phyloP scores from a whole-genome alignment of 2,113 vertebrate genomes.

The Brienomyrus longianalis region DNA sequence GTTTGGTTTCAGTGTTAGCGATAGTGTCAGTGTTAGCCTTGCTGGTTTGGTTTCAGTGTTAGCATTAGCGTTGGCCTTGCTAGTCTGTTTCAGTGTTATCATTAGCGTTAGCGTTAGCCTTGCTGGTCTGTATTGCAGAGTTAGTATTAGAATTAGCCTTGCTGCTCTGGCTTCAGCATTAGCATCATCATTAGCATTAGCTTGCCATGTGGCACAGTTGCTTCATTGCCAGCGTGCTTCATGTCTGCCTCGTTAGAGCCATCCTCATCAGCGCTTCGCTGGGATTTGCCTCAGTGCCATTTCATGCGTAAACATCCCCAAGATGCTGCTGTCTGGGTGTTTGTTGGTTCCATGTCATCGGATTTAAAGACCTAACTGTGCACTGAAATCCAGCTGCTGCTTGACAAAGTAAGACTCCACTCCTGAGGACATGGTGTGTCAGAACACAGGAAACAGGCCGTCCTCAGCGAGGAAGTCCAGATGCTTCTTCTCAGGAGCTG shows the following conservation, averaged over 20 bases:
- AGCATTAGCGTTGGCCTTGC: neutral
- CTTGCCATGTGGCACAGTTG: neutral
- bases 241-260: neutral
- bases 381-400: neutral
- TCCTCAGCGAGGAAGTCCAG: neutral
- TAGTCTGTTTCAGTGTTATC: neutral
- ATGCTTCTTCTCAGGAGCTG: neutral
- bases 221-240: neutral
- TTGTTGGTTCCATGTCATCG: neutral
- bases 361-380: neutral
- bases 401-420: neutral
- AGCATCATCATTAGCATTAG: neutral
- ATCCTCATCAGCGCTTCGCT: neutral
- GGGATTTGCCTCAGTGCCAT: neutral
- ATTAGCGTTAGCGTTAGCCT: neutral
- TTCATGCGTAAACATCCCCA: conserved; percentile 17
- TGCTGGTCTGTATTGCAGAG: neutral
- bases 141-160: neutral
- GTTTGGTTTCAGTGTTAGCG: too few species aligned
- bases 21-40: neutral
- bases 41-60: neutral
- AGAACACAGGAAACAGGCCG: neutral
- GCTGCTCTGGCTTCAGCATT: neutral
- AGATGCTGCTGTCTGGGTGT: conserved; percentile 3
- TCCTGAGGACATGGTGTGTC: neutral